Evolutionary conservation across 1,140 invertebrate genomes (phyloP).

Genomic region (Chironomus striatipennis): DNA sequence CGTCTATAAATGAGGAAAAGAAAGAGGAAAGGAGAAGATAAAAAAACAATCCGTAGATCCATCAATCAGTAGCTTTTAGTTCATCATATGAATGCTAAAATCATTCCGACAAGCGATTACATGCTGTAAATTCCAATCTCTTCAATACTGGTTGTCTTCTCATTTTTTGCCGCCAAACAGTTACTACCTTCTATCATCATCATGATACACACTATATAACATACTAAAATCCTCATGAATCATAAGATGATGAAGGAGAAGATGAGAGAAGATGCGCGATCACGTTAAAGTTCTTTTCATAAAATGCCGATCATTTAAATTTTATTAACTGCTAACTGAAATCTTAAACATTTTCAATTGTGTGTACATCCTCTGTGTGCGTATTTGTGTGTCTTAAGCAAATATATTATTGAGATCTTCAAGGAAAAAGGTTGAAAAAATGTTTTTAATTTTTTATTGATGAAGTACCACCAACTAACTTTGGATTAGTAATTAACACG

Average conservation of each 20-base stretch:
- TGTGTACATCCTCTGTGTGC: neutral
- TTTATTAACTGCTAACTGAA: slow-evolving; percentile 22
- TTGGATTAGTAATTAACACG: slow-evolving; percentile 7
- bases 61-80: slow-evolving; percentile 23
- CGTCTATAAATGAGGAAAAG: no score
- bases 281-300: slow-evolving; percentile 1
- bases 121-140: slow-evolving; percentile 13
- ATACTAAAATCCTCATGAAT: neutral
- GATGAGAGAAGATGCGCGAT: neutral
- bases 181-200: neutral
- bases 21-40: no score
- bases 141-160: neutral
- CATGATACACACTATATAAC: neutral
- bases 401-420: neutral
- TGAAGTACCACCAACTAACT: neutral
- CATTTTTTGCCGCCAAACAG: neutral
- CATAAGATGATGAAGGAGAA: neutral
- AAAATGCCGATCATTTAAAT: slow-evolving; percentile 23
- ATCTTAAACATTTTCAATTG: neutral
- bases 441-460: neutral
- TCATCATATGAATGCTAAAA: slow-evolving; percentile 21
- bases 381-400: neutral
- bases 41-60: no score
- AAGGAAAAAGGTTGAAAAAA: neutral
- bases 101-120: neutral